Percentiles rank a stretch among this genome's conserved stretches.
phyloP scores from a whole-genome alignment of 30 jellyfish, hydroid and myxozoan genomes.

The Hydra vulgaris region DNA sequence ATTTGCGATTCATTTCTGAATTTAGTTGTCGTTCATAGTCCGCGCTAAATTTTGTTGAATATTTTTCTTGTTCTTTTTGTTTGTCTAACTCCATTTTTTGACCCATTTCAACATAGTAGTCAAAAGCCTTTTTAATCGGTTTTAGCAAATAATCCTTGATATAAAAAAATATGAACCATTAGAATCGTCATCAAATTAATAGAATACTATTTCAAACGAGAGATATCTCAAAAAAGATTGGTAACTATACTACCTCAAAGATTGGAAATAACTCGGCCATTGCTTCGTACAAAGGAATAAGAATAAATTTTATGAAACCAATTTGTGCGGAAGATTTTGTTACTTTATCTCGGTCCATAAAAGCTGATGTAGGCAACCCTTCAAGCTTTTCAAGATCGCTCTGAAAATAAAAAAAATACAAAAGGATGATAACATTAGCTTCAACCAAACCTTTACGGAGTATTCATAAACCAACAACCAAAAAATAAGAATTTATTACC shows the following conservation, averaged over 20 bases:
- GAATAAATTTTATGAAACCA: constrained; percentile 82
- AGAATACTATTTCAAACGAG: background rate
- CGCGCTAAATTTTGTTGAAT: constrained; percentile 10
- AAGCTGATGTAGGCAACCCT: constrained; percentile 95
- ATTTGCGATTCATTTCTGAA: constrained; percentile 19
- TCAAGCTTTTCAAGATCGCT: constrained; percentile 96
- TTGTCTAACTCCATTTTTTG: constrained; percentile 78
- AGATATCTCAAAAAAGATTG: background rate
- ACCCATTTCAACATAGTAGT: constrained; percentile 82
- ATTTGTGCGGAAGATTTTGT: constrained; percentile 97
- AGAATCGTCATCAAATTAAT: background rate
- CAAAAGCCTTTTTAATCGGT: constrained; percentile 74
- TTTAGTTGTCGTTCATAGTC: constrained; percentile 30
- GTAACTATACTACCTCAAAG: constrained; percentile 38
- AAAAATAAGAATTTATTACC: constrained; percentile 21
- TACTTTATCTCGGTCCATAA: constrained; percentile 98
- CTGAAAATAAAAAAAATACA: constrained; percentile 28
- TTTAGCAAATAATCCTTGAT: constrained; percentile 45
- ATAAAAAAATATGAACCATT: background rate
- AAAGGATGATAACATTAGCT: constrained; percentile 1
- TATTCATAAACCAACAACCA: background rate
- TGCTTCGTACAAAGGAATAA: constrained; percentile 75
- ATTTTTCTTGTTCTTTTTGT: constrained; percentile 48
- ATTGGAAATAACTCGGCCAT: constrained; percentile 66
- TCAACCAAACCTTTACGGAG: background rate